Percentiles rank a stretch among this genome's conserved stretches.
Evolutionary conservation across 2,113 vertebrate species (phyloP).

Genomic region (Misgurnus anguillicaudatus): DNA sequence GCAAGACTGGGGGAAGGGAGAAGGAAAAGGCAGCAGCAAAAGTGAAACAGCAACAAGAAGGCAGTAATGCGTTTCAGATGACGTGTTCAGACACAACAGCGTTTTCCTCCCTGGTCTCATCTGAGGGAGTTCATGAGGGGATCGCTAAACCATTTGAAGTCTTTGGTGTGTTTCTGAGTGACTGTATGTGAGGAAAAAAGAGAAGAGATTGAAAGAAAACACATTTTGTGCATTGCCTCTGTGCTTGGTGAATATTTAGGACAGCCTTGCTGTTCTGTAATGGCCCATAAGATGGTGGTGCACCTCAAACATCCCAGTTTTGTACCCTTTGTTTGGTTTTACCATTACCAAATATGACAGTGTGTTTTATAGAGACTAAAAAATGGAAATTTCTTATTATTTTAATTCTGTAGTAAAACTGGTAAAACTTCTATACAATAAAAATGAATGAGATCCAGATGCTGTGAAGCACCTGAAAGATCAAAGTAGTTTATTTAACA

Average conservation of each 20-base stretch:
- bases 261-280: slow-evolving; percentile 8
- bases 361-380: no score
- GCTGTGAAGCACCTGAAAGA: no score
- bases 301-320: not conserved
- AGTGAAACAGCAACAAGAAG: slow-evolving; percentile 40
- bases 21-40: slow-evolving; percentile 13
- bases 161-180: slow-evolving; percentile 4
- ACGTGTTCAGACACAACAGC: slow-evolving; percentile 39
- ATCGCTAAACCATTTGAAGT: slow-evolving; percentile 22
- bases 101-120: slow-evolving; percentile 36
- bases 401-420: no score
- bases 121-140: slow-evolving; percentile 31
- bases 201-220: slow-evolving; percentile 88
- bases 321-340: not conserved
- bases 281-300: slow-evolving; percentile 6
- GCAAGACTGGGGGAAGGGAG: slow-evolving; percentile 20
- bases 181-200: slow-evolving; percentile 73
- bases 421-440: no score
- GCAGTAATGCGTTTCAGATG: slow-evolving; percentile 29
- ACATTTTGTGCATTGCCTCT: slow-evolving; percentile 53
- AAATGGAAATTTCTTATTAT: no score
- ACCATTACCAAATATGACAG: no score
- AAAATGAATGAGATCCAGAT: no score
- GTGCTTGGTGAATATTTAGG: slow-evolving; percentile 29
- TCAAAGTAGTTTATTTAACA: no score